Conservation (phyloP, 2,797 vertebrate species). For the Pygocentrus nattereri region DNA sequence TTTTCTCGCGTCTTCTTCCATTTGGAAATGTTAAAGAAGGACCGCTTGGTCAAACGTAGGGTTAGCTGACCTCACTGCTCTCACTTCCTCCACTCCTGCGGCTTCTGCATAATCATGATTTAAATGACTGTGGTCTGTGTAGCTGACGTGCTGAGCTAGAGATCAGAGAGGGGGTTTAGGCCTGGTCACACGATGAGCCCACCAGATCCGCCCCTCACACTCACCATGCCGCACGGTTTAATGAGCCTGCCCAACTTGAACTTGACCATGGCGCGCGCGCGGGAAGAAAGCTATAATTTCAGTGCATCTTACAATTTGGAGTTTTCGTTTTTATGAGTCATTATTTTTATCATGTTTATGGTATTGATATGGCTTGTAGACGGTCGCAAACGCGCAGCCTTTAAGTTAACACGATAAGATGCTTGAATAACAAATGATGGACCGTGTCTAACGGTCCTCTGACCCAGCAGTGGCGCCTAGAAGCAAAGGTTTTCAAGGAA, state of each 20-base stretch:
- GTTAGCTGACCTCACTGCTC: background rate
- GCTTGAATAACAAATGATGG: too few species aligned
- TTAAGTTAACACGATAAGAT: background rate
- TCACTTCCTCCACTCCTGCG: background rate
- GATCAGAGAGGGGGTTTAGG: background rate
- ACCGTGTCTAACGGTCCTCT: background rate
- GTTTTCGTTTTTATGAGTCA: background rate
- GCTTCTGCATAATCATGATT: background rate
- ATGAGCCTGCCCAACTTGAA: conserved; percentile 80
- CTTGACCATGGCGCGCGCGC: conserved; percentile 77
- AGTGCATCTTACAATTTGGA: background rate
- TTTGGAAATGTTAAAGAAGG: background rate
- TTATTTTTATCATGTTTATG: background rate
- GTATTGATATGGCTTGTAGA: background rate
- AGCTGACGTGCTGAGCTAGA: background rate
- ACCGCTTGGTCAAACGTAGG: background rate
- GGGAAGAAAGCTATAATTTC: conserved; percentile 61
- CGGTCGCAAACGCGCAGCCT: background rate
- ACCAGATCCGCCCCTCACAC: conserved; percentile 8
- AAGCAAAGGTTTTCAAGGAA: background rate
- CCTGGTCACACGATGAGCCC: background rate
- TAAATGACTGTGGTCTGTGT: background rate
- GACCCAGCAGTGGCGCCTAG: background rate
- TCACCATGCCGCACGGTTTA: conserved; percentile 62
- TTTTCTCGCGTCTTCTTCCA: background rate